Base-by-base conservation (phyloP, 1,140 invertebrate species). In the Aethina tumida region DNA sequence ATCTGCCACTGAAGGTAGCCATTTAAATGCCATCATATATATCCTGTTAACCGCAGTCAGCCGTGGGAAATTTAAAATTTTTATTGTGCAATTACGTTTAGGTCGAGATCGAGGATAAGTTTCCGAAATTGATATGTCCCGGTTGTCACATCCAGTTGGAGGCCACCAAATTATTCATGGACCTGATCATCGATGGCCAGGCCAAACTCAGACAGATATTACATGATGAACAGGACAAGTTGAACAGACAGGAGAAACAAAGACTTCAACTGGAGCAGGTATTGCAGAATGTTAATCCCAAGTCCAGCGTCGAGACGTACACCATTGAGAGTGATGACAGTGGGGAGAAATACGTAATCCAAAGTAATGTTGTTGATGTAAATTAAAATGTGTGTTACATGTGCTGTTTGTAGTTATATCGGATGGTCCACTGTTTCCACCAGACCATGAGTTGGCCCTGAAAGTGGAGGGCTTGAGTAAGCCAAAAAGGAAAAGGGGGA, bases 121-220 rank as follows among this genome's bases (percentile, higher is more conserved):
- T 77, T 44, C 79, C 79, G 8, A 64, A 71, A 24, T 78, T 74
- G 9, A 79, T 83, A 49, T 83, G 80, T 56, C 79, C 79, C 3
- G 78, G 77, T 12, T 83, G 80, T 54, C 76, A 78, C 43, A 80
- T 81, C 38, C 78, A 81, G 53, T 47, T 83, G 43, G 77, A 81
- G 52, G 69, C 78, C 8, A 79, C 77, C 16, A 71, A 74, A 28
- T 73, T 78, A 50, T 83, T 83, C 63, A 70, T 83, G 49, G 74
- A 79, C 35, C 57, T 81, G 5, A 67, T 82, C 43, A 69, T 79
- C 21, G 69, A 71, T 50, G 80, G 80, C 5, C 80, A 83, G 54
- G 66, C 45, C 9, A 73, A 70, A 49, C 63, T 76, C 37, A 58
- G 71, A 30, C 61, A 64, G 27, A 52, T 75, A 44, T 69, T 62